Conservation (phyloP, 2,888 invertebrate species). For the Venustoraphidia nigricollis region DNA sequence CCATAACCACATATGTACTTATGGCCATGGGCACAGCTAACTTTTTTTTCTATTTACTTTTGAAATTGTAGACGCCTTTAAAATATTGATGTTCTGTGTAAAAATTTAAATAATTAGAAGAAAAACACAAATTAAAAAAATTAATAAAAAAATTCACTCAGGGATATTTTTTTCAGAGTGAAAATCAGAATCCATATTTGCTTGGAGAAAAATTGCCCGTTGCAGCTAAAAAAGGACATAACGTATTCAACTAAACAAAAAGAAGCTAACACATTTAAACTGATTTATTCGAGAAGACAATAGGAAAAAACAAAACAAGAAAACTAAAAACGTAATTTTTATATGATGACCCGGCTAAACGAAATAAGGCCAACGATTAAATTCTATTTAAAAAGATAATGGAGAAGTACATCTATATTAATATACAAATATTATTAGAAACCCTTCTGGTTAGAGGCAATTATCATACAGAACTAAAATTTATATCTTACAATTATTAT, state of each 20-base stretch:
- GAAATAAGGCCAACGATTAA: no score
- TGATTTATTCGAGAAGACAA: conserved; percentile 5
- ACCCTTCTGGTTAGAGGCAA: background rate
- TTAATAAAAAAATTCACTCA: no score
- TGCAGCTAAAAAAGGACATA: conserved; percentile 84
- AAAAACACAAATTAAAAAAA: no score
- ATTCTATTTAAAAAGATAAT: background rate
- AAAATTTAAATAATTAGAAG: no score
- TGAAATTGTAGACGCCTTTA: no score
- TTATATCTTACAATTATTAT: background rate
- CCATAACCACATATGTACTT: no score
- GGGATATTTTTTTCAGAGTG: conserved; percentile 34
- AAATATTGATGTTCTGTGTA: no score
- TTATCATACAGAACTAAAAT: background rate
- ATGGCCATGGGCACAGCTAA: no score
- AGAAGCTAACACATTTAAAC: conserved; percentile 2
- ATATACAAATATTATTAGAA: background rate
- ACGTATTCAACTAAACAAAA: conserved; percentile 33
- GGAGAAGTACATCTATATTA: background rate
- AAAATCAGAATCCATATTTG: conserved; percentile 58
- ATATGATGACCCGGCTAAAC: background rate
- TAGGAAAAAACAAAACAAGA: background rate
- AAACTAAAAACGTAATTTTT: background rate
- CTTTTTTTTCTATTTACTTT: no score
- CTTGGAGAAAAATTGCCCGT: conserved; percentile 76